Conservation (phyloP, 2,797 vertebrate species). For the Pseudopleuronectes americanus region DNA sequence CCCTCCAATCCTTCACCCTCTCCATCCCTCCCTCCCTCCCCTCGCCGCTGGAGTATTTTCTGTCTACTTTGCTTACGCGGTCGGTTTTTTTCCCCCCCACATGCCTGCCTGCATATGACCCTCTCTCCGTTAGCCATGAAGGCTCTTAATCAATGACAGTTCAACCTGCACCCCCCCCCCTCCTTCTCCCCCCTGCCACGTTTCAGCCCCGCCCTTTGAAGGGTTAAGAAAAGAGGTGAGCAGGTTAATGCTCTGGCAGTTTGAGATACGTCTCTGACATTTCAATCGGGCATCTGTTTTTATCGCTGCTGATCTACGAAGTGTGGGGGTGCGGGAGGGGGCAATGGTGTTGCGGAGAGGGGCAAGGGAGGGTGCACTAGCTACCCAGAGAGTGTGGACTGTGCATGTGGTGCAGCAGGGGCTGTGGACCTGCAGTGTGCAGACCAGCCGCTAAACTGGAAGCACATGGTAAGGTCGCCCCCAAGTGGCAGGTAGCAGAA, state of each 20-base stretch:
- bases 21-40: conserved; percentile 13
- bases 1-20: background rate
- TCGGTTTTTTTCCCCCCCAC: conserved; percentile 32
- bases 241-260: conserved; percentile 87
- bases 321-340: conserved; percentile 48
- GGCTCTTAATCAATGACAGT: conserved; percentile 81
- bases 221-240: conserved; percentile 71
- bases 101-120: conserved; percentile 52
- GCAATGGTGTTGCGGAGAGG: conserved; percentile 53
- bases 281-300: conserved; percentile 86
- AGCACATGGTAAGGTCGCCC: conserved; percentile 78
- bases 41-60: conserved; percentile 47
- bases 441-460: conserved; percentile 29
- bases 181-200: background rate
- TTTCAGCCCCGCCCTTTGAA: conserved; percentile 27
- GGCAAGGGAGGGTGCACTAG: conserved; percentile 36
- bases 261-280: conserved; percentile 88
- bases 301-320: conserved; percentile 83
- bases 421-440: conserved; percentile 53
- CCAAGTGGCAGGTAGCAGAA: conserved; percentile 75
- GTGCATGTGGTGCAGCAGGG: conserved; percentile 50
- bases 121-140: conserved; percentile 63
- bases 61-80: conserved; percentile 60
- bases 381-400: conserved; percentile 47
- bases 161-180: conserved; percentile 12